Evolutionary conservation across 2,113 vertebrate species (phyloP).

Genomic region (Podilymbus podiceps): DNA sequence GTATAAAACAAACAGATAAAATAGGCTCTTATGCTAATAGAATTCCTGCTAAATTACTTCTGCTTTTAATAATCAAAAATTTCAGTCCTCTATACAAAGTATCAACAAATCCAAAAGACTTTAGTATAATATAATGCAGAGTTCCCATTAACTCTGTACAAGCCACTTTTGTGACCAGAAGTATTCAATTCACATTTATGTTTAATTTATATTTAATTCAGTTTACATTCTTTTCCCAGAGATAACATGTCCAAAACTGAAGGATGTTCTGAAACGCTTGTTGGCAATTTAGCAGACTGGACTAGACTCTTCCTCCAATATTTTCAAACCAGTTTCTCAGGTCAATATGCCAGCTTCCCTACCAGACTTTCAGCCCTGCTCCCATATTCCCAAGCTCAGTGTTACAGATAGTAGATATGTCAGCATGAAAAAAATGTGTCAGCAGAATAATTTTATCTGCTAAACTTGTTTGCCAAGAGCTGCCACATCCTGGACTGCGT

Average conservation of each 20-base stretch:
- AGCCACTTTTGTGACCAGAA: not conserved
- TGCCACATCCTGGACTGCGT: not conserved
- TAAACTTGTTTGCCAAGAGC: not conserved
- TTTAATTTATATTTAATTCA: not conserved
- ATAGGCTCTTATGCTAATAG: not conserved
- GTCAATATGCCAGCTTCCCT: not conserved
- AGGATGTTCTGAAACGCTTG: not conserved
- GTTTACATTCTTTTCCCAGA: not conserved
- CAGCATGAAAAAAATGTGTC: not conserved
- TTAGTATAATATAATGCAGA: not conserved
- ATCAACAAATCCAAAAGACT: not conserved
- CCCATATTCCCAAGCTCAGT: not conserved
- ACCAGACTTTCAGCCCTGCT: not conserved
- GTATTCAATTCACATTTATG: not conserved
- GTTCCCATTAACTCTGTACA: not conserved
- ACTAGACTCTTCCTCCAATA: not conserved
- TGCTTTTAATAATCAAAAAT: not conserved
- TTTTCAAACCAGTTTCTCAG: not conserved
- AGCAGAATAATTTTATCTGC: not conserved
- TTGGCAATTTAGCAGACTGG: not conserved
- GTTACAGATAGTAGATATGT: not conserved
- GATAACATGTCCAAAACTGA: not conserved
- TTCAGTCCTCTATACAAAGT: not conserved
- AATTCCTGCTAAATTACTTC: not conserved
- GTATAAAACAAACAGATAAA: not conserved